Evolutionary conservation across 2,113 vertebrate species (phyloP), one percentile per base, ranked within the genome.

Genomic region (Marcusenius ussheri): DNA sequence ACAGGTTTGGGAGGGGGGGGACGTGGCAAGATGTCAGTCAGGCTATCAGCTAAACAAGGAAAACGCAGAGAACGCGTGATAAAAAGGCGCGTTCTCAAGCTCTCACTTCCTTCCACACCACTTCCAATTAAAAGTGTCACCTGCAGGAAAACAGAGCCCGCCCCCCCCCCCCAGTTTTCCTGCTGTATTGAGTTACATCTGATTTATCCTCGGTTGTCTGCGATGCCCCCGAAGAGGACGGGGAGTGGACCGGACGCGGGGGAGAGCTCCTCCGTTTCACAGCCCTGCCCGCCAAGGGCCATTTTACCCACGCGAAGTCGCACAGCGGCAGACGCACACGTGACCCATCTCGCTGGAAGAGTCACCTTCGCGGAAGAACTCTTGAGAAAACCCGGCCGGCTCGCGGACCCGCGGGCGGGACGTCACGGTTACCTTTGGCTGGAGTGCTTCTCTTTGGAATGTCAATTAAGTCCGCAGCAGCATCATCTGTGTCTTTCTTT

Each of bases 381-480:
- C 50, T 42, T 39, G 50, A 53, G 27, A 21, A 42, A 17, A 24
- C 15, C 47, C 5, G 50, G 24, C 39, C 83, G 2, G 10, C 27
- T 51, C 1, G 27, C 27, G 49, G 49, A 53, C 10, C 15, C 2
- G 19, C 51, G 3, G 24, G 19, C 31, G 3, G 21, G 19, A 24
- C 35, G 10, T 0, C 35, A 45, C 4, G 3, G 6, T 83, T 94
- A 99, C 98, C 98, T 97, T 97, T 97, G 94, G 98, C 97, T 62
- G 97, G 97, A 56, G 95, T 94, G 84, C 94, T 96, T 95, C 98
- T 97, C 96, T 98, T 98, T 92, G 98, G 98, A 93, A 99, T 98
- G 93, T 98, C 98, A 93, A 99, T 96, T 6, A 91, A 91, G 62
- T 99, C 98, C 0, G 94, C 91, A 89, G 74, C 27, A 2, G 92